A percentile compares a stretch with the other conserved stretches of the same genome.
Evolutionary conservation across 2,797 vertebrate genomes (phyloP).

Genomic region (Takifugu ocellatus): DNA sequence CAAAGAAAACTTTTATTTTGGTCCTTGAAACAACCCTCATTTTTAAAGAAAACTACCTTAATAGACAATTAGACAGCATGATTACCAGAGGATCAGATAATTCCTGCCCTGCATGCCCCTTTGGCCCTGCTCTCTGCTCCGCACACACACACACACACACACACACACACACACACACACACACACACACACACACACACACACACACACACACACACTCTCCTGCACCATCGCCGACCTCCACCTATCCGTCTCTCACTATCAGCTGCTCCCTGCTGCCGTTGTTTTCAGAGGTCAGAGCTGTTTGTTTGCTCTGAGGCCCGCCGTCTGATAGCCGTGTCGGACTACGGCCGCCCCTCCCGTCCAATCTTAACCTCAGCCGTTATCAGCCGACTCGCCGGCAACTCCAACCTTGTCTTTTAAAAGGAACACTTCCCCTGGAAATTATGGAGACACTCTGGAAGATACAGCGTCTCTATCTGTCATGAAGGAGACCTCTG

Average conservation of each 20-base stretch:
- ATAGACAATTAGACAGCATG: slow-evolving; percentile 11
- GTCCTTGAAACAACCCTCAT: neutral
- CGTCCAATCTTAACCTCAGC: slow-evolving; percentile 49
- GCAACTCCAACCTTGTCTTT: slow-evolving; percentile 55
- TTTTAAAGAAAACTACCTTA: neutral
- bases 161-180: slow-evolving; percentile 21
- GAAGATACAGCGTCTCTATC: slow-evolving; percentile 50
- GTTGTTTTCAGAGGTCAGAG: slow-evolving; percentile 64
- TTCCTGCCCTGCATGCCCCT: slow-evolving; percentile 38
- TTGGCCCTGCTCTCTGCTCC: slow-evolving; percentile 38
- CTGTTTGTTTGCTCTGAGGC: slow-evolving; percentile 69
- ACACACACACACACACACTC: slow-evolving; percentile 19
- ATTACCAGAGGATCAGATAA: slow-evolving; percentile 39
- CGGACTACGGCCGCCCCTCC: slow-evolving; percentile 39
- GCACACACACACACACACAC: slow-evolving; percentile 7
- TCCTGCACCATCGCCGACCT: slow-evolving; percentile 32
- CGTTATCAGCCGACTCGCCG: slow-evolving; percentile 53
- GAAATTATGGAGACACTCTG: slow-evolving; percentile 48
- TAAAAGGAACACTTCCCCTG: slow-evolving; percentile 70
- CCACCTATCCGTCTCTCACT: slow-evolving; percentile 55
- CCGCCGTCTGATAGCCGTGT: slow-evolving; percentile 59
- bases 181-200: slow-evolving; percentile 21
- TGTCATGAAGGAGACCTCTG: slow-evolving; percentile 26
- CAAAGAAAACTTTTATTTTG: neutral
- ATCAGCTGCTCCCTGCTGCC: slow-evolving; percentile 64